Evolutionary conservation across 2,113 vertebrate species (phyloP), one percentile per base, ranked within the genome.

Genomic region (Microtus montanus): DNA sequence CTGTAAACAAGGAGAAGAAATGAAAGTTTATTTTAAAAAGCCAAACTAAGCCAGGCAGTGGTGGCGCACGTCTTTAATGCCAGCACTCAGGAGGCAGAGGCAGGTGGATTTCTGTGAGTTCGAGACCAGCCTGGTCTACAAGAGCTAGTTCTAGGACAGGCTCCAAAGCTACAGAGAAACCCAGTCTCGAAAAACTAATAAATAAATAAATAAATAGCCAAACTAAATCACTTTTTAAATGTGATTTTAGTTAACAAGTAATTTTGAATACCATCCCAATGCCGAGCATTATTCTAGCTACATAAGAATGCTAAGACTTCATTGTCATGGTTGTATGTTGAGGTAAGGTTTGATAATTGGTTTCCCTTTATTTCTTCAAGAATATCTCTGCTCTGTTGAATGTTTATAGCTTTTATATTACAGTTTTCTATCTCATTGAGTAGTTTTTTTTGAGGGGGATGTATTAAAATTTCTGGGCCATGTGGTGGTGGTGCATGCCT

Each of bases 261-360:
- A 91, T 94, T 94, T 89, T 89, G 58, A 89, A 41, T 71, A 49
- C 70, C 15, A 2, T 92, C 89, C 96, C 38, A 91, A 7, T 94
- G 49, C 38, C n/a, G 78, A 73, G 38, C 30, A 68, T 95, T 91
- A 58, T 78, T 8, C 63, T 82, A 44, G 54, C 19, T 71, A 74
- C 44, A 61, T 89, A 77, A 93, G 85, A 85, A 80, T 93, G 15
- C 33, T 47, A 73, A 22, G 30, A 82, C 13, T 41, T 90, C 58
- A 17, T 93, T 77, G 38, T 91, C 47, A 41, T 66, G 70, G 47
- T 58, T 82, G 28, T 94, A 7, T 61, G 28, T 66, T 63, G 30
- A 63, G 38, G 58, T 49, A 66, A 52, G 35, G 17, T 74, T 89
- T 87, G 35, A 26, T 93, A 58, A 94, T 97, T 89, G 74, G 85